Evolutionary conservation across 2,888 invertebrate genomes (phyloP).

Genomic region (Pristionchus fissidentatus): DNA sequence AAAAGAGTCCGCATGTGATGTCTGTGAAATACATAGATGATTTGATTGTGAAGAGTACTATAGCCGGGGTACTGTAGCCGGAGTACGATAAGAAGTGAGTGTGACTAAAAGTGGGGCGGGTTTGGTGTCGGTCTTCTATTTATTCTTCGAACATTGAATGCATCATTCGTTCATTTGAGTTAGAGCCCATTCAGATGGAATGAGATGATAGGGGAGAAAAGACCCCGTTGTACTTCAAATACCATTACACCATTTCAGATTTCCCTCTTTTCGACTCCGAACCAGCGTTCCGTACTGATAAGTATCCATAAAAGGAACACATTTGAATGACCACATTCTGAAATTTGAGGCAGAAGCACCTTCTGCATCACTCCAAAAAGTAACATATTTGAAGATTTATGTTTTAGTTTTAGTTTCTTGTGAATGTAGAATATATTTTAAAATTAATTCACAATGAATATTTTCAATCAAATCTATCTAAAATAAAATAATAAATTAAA

Average conservation of each 20-base stretch:
- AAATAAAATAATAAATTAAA: not conserved
- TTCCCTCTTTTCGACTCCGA: conserved; percentile 11
- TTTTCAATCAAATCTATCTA: not conserved
- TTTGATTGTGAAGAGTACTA: too few species aligned
- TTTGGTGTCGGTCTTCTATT: not conserved
- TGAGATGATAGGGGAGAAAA: conserved; percentile 38
- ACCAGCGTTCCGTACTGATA: not conserved
- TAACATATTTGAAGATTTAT: not conserved
- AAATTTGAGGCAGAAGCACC: not conserved
- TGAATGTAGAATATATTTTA: not conserved
- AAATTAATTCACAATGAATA: not conserved
- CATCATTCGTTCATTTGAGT: conserved; percentile 40
- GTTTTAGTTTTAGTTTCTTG: too few species aligned
- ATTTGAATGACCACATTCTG: not conserved
- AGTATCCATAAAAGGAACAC: not conserved
- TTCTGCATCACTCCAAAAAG: too few species aligned
- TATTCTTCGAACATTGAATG: conserved; percentile 12
- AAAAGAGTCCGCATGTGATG: too few species aligned
- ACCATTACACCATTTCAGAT: conserved; percentile 4
- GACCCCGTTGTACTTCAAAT: conserved; percentile 2
- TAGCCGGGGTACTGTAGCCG: not conserved
- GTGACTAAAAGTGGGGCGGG: not conserved
- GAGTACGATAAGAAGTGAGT: not conserved
- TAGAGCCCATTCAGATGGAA: conserved; percentile 29
- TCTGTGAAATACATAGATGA: too few species aligned